A percentile compares a stretch with the other conserved stretches of the same genome.
Evolutionary conservation across 2,888 invertebrate genomes (phyloP).

Genomic region (Cantharis flavilabris): DNA sequence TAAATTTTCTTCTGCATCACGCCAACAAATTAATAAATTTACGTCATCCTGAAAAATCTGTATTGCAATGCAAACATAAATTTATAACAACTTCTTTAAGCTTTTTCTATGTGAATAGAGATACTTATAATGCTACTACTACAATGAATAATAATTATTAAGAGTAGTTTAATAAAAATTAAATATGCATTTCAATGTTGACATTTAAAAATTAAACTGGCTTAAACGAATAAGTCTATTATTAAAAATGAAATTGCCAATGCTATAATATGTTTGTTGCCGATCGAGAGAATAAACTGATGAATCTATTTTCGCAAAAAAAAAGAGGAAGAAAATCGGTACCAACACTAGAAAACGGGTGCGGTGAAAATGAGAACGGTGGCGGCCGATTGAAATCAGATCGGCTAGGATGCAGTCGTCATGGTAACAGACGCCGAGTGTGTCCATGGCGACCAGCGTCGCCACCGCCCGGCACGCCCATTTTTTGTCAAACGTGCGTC

Average conservation of each 20-base stretch:
- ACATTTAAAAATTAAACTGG: background rate
- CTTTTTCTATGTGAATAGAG: background rate
- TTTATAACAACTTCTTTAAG: background rate
- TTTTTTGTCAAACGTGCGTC: constrained; percentile 30
- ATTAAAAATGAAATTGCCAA: background rate
- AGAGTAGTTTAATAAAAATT: background rate
- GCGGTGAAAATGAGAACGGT: constrained; percentile 49
- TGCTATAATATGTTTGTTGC: background rate
- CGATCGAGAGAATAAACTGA: background rate
- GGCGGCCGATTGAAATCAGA: constrained; percentile 52
- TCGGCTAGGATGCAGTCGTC: constrained; percentile 42
- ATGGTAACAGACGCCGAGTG: constrained; percentile 43
- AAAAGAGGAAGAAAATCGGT: constrained; percentile 15
- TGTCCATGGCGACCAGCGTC: constrained; percentile 52
- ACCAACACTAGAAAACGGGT: constrained; percentile 14
- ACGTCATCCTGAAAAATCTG: background rate
- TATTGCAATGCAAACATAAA: background rate
- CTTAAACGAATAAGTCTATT: background rate
- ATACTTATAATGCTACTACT: background rate
- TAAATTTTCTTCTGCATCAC: background rate
- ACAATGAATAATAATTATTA: background rate
- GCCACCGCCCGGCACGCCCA: constrained; percentile 49
- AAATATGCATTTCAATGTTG: background rate
- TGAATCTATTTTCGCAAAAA: constrained; percentile 12
- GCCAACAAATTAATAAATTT: background rate